phyloP scores from a whole-genome alignment of 2,888 invertebrate genomes.

The Oscheius myriophilus region DNA sequence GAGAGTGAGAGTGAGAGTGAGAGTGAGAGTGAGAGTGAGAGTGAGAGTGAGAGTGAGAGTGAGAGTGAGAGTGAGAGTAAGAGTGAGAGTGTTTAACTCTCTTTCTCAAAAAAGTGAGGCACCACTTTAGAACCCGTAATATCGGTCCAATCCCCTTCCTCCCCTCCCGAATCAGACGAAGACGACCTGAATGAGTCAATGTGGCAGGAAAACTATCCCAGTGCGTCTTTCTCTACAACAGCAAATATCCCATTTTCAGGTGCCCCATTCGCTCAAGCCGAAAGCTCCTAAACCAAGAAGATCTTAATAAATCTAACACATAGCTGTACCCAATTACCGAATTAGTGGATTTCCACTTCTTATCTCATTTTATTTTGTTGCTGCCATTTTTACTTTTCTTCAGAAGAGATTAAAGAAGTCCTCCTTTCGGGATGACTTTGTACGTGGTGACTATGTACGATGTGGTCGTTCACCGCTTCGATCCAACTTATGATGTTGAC shows the following conservation, averaged over 20 bases:
- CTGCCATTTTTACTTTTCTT: not conserved
- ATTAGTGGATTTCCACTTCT: slow-evolving; percentile 3
- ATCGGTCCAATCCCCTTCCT: not conserved
- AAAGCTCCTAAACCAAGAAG: not conserved
- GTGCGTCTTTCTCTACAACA: slow-evolving; percentile 5
- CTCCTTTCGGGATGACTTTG: slow-evolving; percentile 1
- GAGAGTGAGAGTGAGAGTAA: too few species aligned
- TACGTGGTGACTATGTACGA: not conserved
- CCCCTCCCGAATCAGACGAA: slow-evolving; percentile 2
- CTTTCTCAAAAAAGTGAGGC: too few species aligned
- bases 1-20: too few species aligned
- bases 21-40: too few species aligned
- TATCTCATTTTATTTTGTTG: not conserved
- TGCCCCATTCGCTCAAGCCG: slow-evolving; percentile 9
- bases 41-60: too few species aligned
- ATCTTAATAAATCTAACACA: slow-evolving; percentile 4
- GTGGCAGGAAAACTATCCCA: slow-evolving; percentile 27
- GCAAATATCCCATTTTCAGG: slow-evolving; percentile 11
- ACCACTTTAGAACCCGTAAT: too few species aligned
- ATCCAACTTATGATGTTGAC: slow-evolving; percentile 43
- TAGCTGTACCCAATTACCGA: not conserved
- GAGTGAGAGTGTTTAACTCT: too few species aligned
- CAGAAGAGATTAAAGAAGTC: too few species aligned
- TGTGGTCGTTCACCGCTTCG: not conserved
- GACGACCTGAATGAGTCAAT: slow-evolving; percentile 8